Evolutionary conservation across 2,888 invertebrate genomes (phyloP), one percentile per base, ranked within the genome.

Genomic region (Strigamia transsilvanica): DNA sequence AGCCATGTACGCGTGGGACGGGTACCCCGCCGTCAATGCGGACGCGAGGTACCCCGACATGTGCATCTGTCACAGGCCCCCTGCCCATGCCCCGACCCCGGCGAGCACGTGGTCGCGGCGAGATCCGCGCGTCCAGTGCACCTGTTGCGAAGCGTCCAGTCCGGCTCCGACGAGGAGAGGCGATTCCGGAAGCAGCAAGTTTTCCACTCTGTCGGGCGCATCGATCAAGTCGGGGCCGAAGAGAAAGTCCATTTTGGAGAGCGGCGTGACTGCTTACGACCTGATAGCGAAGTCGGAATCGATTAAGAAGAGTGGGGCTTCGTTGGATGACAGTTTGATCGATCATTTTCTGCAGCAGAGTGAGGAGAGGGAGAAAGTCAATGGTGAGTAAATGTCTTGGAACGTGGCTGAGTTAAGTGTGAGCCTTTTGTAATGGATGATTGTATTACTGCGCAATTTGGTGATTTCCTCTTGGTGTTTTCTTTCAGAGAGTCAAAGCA

Each of bases 171-270:
- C 15, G 13, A 46, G 42, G 51, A 42, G 23, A 32, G 42, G 10
- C 4, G 6, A 1, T 0, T 10, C 46, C 21, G 51, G 80, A 21
- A 18, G 21, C 13, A 18, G 21, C 13, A 80, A 81, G 41, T 81
- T 81, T 66, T 46, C 42, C 2, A 81, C 81, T 1, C 15, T 81
- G 1, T 81, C 81, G 0, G 21, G 21, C 9, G 66, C 46, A 15
- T 51, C 80, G 27, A 23, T 12, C 2, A 23, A 21, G 18, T 38
- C 79, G 10, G 42, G 34, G 23, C 80, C 79, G 3, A 27, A 61
- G 82, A 82, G 83, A 41, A 80, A 80, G 79, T 83, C 83, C 15
- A 83, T 83, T 27, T 46, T 83, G 34, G 83, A 83, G 66, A 80
- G 81, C 78, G 42, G 80, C 4, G 79, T 83, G 15, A 82, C 81